These are phyloP conservation scores for Triplophysa bombifrons DNA, from an alignment of 2,797 vertebrate species.

Conservation along the genomic window DNA sequence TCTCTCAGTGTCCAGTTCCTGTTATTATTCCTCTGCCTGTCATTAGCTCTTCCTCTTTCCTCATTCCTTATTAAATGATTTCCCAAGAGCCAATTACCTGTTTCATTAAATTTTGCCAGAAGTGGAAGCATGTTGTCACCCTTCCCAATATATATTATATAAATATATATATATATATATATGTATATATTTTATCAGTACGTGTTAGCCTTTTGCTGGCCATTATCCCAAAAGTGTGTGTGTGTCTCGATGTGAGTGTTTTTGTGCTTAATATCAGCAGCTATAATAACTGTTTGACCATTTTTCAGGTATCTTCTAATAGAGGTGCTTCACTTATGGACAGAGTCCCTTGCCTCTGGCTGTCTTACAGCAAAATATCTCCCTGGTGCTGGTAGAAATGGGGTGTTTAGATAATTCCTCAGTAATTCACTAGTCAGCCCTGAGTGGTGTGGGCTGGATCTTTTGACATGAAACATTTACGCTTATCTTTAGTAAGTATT, in stretches of 20 bases:
- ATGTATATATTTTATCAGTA: conserved; percentile 28
- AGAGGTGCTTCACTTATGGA: conserved; percentile 37
- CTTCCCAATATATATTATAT: background rate
- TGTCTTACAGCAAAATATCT: conserved; percentile 2
- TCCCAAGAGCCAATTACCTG: conserved; percentile 68
- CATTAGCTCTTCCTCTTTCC: conserved; percentile 30
- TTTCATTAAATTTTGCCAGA: conserved; percentile 68
- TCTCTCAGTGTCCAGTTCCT: conserved; percentile 2
- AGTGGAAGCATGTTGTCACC: conserved; percentile 57
- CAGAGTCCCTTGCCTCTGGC: conserved; percentile 1
- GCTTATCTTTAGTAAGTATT: background rate
- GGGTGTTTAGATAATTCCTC: conserved; percentile 13
- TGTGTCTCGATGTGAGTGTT: conserved; percentile 17
- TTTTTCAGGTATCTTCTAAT: conserved; percentile 41
- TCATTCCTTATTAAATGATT: conserved; percentile 66
- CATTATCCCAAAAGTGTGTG: conserved; percentile 17
- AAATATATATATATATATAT: background rate
- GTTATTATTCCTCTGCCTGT: conserved; percentile 37
- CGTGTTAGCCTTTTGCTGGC: conserved; percentile 34
- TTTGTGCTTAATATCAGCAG: conserved; percentile 39
- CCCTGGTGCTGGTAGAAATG: background rate
- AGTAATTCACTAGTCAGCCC: conserved; percentile 10
- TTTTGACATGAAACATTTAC: conserved; percentile 3
- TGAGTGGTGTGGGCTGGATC: background rate
- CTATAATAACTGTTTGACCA: conserved; percentile 59